These are phyloP conservation scores for Eulemur mongoz DNA, from an alignment of 2,797 vertebrate genomes.

Conservation along the genomic window DNA sequence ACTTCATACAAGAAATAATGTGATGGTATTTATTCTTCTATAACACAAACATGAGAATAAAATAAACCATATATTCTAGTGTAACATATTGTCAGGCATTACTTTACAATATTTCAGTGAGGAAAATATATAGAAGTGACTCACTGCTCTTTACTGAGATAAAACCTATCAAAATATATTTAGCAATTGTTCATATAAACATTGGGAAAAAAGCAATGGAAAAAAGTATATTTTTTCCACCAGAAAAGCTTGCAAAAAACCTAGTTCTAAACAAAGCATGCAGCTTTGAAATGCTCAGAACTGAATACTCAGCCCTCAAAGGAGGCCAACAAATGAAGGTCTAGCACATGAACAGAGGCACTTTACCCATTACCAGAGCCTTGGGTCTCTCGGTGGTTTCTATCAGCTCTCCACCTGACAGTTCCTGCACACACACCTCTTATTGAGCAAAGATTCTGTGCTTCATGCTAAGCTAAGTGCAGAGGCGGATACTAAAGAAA, in stretches of 20 bases:
- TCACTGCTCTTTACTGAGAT: background rate
- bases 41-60: background rate
- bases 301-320: background rate
- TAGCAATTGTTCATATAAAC: background rate
- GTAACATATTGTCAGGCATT: background rate
- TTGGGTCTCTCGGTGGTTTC: background rate
- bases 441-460: background rate
- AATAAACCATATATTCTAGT: background rate
- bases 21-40: background rate
- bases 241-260: background rate
- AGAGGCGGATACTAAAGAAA: background rate
- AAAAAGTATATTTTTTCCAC: background rate
- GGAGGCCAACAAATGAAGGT: background rate
- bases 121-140: background rate
- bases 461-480: background rate
- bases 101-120: background rate
- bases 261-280: background rate
- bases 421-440: no score
- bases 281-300: background rate
- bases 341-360: background rate
- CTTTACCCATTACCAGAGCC: background rate
- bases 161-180: background rate
- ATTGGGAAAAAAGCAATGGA: background rate
- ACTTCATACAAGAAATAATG: background rate
- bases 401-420: background rate